Percentiles rank a stretch among this genome's conserved stretches.
These are phyloP conservation scores for Hypercompe scribonia DNA, from an alignment of 2,888 invertebrate genomes.

Conservation along the genomic window DNA sequence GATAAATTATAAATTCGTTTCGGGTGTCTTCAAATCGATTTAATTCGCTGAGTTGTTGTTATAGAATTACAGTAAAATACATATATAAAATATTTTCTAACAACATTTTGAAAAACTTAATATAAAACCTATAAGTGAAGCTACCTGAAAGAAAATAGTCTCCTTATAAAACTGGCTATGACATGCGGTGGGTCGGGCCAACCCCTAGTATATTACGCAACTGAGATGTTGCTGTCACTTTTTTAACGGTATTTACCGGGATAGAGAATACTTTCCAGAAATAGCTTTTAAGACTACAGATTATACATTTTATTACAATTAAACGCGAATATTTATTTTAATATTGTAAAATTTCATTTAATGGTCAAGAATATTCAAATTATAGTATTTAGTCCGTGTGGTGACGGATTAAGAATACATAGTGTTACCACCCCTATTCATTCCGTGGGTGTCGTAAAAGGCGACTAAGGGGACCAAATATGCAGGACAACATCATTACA, in stretches of 20 bases:
- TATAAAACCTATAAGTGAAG: slow-evolving; percentile 55
- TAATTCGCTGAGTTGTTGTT: too few relatives aligned
- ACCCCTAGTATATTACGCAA: slow-evolving; percentile 45
- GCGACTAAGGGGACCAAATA: too few relatives aligned
- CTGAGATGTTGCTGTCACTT: slow-evolving; percentile 51
- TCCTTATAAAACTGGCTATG: slow-evolving; percentile 59
- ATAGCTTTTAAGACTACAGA: background rate
- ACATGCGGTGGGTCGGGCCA: slow-evolving; percentile 60
- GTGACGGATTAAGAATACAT: too few relatives aligned
- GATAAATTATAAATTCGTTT: too few relatives aligned
- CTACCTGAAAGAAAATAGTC: slow-evolving; percentile 56
- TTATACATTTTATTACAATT: background rate
- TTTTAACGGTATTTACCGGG: slow-evolving; percentile 41
- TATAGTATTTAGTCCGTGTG: too few relatives aligned
- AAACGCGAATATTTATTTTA: background rate
- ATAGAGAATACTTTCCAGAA: slow-evolving; percentile 20
- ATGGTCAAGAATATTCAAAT: too few relatives aligned
- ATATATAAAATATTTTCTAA: background rate
- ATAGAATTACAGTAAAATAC: too few relatives aligned
- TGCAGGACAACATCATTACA: too few relatives aligned
- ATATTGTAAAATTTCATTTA: background rate
- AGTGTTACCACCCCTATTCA: too few relatives aligned
- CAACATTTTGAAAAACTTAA: background rate
- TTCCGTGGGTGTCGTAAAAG: too few relatives aligned
- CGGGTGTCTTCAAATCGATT: too few relatives aligned